Evolutionary conservation across 2,113 vertebrate genomes (phyloP), one percentile per base, ranked within the genome.

Genomic region (Oxyruncus cristatus): DNA sequence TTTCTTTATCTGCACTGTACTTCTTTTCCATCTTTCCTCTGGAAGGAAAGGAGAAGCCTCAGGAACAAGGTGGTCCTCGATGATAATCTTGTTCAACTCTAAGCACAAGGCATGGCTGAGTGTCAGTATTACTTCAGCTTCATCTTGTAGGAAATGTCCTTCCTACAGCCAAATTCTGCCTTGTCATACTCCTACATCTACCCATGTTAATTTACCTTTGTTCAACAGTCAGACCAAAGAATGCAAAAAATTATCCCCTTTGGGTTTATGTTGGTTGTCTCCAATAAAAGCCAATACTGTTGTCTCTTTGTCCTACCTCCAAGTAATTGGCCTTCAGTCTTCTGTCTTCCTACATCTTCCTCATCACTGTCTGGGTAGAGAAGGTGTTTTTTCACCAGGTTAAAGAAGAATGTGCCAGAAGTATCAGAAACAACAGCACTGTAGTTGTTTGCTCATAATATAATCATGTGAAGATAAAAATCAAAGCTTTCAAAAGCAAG

Each of bases 261-360:
- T 44, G 42, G 1, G 27, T 71, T 89, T 67, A 52, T 39, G 55
- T 11, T 41, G 12, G 33, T 21, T 82, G 41, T 37, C 33, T 56
- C 37, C 67, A 61, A n/a, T 50, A 30, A 95, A 89, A 92, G 42
- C 3, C 26, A 89, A 46, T 39, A 42, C 21, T 49, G 32, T 17
- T 75, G 12, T 49, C 44, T 61, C 37, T 89, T 91, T 65, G 9
- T 70, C 91, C 27, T 91, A 93, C 94, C 93, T 94, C 33, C 39
- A 30, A 85, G 58, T 62, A 91, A 85, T 5, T 73, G 49, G 26
- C 22, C 71, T 85, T 96, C 71, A 21, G 71, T 76, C 58, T 89
- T 91, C 53, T 77, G 49, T 72, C 49, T 91, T 94, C 47, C 67
- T 77, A 89, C 73, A 63, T 90, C 63, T 76, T 96, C 89, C 27